Evolutionary conservation across 2,797 vertebrate genomes (phyloP).

Genomic region (Eptatretus atami): DNA sequence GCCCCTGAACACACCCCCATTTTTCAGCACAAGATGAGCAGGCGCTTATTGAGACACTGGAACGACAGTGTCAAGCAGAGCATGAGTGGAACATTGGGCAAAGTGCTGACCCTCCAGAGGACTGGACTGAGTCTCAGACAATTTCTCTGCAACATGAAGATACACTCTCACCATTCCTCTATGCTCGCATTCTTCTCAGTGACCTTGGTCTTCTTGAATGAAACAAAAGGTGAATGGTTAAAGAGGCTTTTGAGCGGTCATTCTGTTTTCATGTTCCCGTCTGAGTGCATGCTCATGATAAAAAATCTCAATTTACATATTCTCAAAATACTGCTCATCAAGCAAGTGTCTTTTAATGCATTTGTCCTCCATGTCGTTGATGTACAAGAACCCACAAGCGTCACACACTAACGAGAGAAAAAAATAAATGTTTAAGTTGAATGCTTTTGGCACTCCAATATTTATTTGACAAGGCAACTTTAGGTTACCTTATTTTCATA

Average conservation of each 20-base stretch:
- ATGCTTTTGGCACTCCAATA: too few species aligned
- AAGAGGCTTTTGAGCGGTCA: background rate
- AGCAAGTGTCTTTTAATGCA: background rate
- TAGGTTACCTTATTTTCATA: too few species aligned
- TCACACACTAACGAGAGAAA: too few species aligned
- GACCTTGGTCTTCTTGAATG: constrained; percentile 95
- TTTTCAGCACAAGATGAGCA: constrained; percentile 27
- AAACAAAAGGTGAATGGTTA: constrained; percentile 46
- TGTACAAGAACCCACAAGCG: too few species aligned
- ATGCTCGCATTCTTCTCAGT: constrained; percentile 57
- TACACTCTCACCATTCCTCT: constrained; percentile 58
- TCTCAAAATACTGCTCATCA: background rate
- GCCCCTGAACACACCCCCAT: constrained; percentile 54
- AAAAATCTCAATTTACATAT: background rate
- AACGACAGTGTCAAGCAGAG: constrained; percentile 34
- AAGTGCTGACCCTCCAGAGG: constrained; percentile 15
- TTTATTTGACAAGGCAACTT: too few species aligned
- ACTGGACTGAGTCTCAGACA: constrained; percentile 21
- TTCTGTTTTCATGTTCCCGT: too few species aligned
- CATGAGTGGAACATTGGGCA: constrained; percentile 23
- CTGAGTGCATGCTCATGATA: background rate
- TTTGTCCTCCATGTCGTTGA: background rate
- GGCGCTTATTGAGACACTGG: constrained; percentile 33
- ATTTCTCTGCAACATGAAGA: constrained; percentile 11
- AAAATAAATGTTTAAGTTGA: too few species aligned